phyloP scores from a whole-genome alignment of 2,888 invertebrate species.

The Alloplasta piceator region DNA sequence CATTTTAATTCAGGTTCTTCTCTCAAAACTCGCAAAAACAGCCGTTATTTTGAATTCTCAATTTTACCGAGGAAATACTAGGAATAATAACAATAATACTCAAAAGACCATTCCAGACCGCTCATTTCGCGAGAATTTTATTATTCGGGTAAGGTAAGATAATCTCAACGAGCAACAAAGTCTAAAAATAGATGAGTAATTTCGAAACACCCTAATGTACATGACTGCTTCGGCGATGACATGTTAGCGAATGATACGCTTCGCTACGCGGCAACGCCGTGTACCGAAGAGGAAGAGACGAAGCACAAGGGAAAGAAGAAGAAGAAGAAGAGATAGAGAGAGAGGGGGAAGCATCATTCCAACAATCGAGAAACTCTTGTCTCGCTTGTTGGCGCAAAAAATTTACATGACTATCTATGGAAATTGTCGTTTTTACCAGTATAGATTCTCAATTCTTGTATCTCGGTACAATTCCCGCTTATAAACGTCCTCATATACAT shows the following conservation, averaged over 20 bases:
- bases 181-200: no score
- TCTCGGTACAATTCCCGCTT: slow-evolving; percentile 24
- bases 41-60: no score
- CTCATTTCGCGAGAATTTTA: no score
- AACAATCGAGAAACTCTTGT: slow-evolving; percentile 6
- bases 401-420: slow-evolving; percentile 56
- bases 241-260: slow-evolving; percentile 25
- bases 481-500: background rate
- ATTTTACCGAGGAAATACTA: no score
- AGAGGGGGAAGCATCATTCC: slow-evolving; percentile 17
- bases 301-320: background rate
- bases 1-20: no score
- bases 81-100: no score
- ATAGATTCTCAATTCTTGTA: slow-evolving; percentile 34
- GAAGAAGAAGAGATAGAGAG: no score
- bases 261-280: slow-evolving; percentile 44
- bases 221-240: slow-evolving; percentile 36
- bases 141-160: no score
- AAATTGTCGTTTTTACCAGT: slow-evolving; percentile 56
- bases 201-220: background rate
- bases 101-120: no score
- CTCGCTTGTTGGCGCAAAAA: slow-evolving; percentile 31
- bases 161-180: no score
- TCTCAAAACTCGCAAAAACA: no score
- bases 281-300: background rate